Base-by-base conservation (phyloP, 2,113 vertebrate species). In the Rhinolophus ferrumequinum region DNA sequence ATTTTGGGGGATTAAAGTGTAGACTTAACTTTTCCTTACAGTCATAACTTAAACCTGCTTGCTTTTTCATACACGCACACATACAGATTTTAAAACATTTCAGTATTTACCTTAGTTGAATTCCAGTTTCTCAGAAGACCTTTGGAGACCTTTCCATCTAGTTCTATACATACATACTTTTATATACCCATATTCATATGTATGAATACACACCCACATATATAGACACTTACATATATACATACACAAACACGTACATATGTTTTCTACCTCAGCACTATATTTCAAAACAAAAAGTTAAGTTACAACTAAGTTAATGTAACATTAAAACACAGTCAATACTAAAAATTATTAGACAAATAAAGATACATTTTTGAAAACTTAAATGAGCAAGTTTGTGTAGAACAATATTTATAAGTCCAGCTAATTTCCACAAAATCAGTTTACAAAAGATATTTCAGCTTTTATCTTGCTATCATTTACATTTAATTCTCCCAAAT, bases 401-500 rank as follows among this genome's bases (percentile, higher is more conserved):
- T 38, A 60, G 18, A 58, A n/a, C 41, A 54, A 52, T 52, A 5
- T 30, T 26, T 85, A 19, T 38, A 91, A 19, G 1, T 52, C 21
- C 26, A 62, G n/a, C 10, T 58, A 70, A 67, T 62, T 72, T 86
- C 52, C 73, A 54, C 21, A 86, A 80, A 91, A 86, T 76, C 80
- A 70, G 7, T 85, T 60, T 60, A 60, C 24, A 69, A 60, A 95
- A 19, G 12, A 72, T 44, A 91, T 47, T 56, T 70, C 41, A 41
- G 14, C 14, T 66, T 83, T 75, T 81, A 76, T 58, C 47, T 75
- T 11, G n/a, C 38, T 90, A 60, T 86, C 44, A 72, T 72, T 91
- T 90, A 72, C 47, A 72, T 52, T 86, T 79, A 91, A 22, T 64
- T 91, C 30, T 80, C n/a, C 22, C 35, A 91, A 86, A 77, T 64